These are phyloP conservation scores for Stegastes partitus DNA, from an alignment of 2,113 vertebrate genomes.

Conservation along the genomic window DNA sequence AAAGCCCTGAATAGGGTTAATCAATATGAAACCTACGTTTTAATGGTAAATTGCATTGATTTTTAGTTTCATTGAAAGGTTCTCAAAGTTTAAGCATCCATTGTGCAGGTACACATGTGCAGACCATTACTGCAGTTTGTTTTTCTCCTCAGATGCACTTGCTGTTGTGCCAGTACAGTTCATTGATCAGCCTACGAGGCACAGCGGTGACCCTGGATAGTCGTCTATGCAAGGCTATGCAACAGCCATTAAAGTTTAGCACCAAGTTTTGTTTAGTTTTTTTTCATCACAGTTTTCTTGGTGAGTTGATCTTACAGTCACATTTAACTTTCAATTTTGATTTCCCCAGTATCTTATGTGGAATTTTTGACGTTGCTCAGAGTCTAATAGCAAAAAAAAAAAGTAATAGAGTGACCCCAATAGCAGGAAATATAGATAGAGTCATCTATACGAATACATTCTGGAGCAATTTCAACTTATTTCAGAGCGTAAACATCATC, in stretches of 20 bases:
- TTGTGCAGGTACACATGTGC: background rate
- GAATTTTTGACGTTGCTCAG: too few species aligned
- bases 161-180: background rate
- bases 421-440: background rate
- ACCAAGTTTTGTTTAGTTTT: background rate
- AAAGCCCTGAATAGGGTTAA: too few species aligned
- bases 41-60: too few species aligned
- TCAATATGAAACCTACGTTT: too few species aligned
- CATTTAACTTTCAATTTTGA: too few species aligned
- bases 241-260: slow-evolving; percentile 19
- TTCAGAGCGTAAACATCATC: background rate
- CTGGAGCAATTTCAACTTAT: background rate
- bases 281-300: too few species aligned
- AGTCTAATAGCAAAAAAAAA: too few species aligned
- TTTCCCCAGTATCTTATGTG: too few species aligned
- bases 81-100: background rate
- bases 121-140: background rate
- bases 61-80: too few species aligned
- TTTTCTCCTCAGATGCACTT: background rate
- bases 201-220: slow-evolving; percentile 21
- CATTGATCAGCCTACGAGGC: slow-evolving; percentile 1
- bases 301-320: background rate
- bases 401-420: background rate
- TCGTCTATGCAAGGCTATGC: slow-evolving; percentile 20
- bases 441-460: background rate